Percentiles rank a stretch among this genome's conserved stretches.
phyloP scores from a whole-genome alignment of 2,888 invertebrate genomes.

The Thymelicus lineola region DNA sequence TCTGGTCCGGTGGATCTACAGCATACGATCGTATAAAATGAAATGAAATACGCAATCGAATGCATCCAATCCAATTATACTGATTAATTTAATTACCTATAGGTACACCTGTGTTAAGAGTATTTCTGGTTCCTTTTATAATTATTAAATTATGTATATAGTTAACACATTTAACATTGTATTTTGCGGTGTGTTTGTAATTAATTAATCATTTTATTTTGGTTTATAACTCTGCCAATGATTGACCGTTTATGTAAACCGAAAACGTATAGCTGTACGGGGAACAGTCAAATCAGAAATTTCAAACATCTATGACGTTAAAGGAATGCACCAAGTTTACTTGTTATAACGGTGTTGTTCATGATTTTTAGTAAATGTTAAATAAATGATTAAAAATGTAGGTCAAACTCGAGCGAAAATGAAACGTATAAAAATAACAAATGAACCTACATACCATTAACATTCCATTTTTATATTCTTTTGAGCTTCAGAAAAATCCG shows the following conservation, averaged over 20 bases:
- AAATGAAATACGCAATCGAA: slow-evolving; percentile 17
- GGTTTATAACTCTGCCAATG: too few relatives aligned
- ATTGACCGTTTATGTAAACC: neutral
- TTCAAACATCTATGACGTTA: too few relatives aligned
- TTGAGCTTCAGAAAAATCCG: slow-evolving; percentile 8
- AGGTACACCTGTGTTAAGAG: neutral
- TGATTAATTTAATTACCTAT: slow-evolving; percentile 25
- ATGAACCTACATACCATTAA: neutral
- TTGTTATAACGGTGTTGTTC: too few relatives aligned
- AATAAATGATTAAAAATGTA: too few relatives aligned
- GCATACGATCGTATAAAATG: neutral
- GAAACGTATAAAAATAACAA: too few relatives aligned
- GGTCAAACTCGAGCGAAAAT: too few relatives aligned
- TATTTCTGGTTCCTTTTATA: slow-evolving; percentile 6
- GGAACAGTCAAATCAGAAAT: too few relatives aligned
- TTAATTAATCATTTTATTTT: neutral
- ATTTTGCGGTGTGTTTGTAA: neutral
- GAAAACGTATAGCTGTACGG: too few relatives aligned
- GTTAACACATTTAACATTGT: neutral
- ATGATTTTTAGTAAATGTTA: too few relatives aligned
- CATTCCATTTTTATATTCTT: slow-evolving; percentile 5
- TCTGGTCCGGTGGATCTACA: neutral
- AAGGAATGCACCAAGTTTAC: too few relatives aligned
- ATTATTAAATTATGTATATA: neutral
- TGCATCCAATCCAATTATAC: slow-evolving; percentile 19